phyloP scores from a whole-genome alignment of 2,797 vertebrate genomes.

The Pagetopsis macropterus region DNA sequence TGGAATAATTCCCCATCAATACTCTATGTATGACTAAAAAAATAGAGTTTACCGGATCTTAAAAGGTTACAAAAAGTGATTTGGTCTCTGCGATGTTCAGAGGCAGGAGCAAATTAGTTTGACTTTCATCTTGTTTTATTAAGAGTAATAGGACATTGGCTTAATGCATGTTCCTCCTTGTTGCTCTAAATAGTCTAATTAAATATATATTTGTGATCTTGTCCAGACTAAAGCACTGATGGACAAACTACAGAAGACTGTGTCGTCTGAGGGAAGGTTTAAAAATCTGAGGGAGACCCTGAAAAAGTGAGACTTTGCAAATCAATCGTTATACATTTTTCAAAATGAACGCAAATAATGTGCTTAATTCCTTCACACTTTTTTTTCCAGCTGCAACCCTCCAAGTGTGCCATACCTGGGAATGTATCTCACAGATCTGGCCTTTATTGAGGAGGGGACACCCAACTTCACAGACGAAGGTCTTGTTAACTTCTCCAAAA shows the following conservation, averaged over 20 bases:
- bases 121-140: slow-evolving; percentile 13
- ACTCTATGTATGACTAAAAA: neutral
- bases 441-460: slow-evolving; percentile 96
- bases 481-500: slow-evolving; percentile 98
- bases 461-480: slow-evolving; percentile 97
- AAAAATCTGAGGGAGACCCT: slow-evolving; percentile 98
- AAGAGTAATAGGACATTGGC: neutral
- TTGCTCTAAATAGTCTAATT: slow-evolving; percentile 4
- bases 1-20: slow-evolving; percentile 44
- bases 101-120: slow-evolving; percentile 29
- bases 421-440: slow-evolving; percentile 96
- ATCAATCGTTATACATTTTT: neutral
- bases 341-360: neutral
- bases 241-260: slow-evolving; percentile 97
- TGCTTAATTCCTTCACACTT: neutral
- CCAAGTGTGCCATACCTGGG: slow-evolving; percentile 95
- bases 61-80: neutral
- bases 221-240: slow-evolving; percentile 93
- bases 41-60: neutral
- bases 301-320: slow-evolving; percentile 89
- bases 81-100: slow-evolving; percentile 1
- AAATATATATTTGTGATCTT: slow-evolving; percentile 38
- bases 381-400: slow-evolving; percentile 89
- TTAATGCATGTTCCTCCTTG: neutral
- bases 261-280: slow-evolving; percentile 96